A percentile compares a stretch with the other conserved stretches of the same genome.
Conservation (phyloP, 2,113 vertebrate genomes). For the Potamarius usumacintae region DNA sequence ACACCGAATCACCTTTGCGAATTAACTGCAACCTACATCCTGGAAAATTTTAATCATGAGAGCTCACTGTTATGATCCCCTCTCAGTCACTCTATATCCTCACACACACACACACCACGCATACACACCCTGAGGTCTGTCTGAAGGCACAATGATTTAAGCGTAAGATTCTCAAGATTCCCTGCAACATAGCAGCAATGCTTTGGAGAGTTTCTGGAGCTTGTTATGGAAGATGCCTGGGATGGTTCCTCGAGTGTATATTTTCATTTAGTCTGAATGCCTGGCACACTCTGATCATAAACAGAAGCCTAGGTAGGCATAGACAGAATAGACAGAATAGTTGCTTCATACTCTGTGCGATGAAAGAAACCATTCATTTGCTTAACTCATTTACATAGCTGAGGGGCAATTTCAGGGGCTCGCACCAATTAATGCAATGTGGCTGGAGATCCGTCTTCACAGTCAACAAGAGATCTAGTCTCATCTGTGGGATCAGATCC, state of each 20-base stretch:
- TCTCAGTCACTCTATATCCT: slow-evolving; percentile 25
- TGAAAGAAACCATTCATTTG: slow-evolving; percentile 89
- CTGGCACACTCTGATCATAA: slow-evolving; percentile 85
- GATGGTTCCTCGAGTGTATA: slow-evolving; percentile 84
- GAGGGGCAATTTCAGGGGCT: slow-evolving; percentile 33
- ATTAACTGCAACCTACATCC: slow-evolving; percentile 51
- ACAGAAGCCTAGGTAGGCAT: slow-evolving; percentile 88
- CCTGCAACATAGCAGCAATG: slow-evolving; percentile 85
- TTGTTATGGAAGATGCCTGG: slow-evolving; percentile 92
- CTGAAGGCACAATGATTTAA: slow-evolving; percentile 71
- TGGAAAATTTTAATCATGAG: slow-evolving; percentile 62
- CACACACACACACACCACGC: slow-evolving; percentile 1
- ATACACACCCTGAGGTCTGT: slow-evolving; percentile 53
- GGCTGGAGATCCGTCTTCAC: neutral
- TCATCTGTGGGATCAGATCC: neutral
- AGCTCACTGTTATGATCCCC: slow-evolving; percentile 55
- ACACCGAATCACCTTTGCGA: slow-evolving; percentile 35
- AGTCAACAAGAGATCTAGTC: neutral
- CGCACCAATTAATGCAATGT: slow-evolving; percentile 18
- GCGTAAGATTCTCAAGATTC: slow-evolving; percentile 92
- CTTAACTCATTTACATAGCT: slow-evolving; percentile 76
- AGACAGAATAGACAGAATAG: slow-evolving; percentile 77
- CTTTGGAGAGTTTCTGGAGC: slow-evolving; percentile 87
- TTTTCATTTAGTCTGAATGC: slow-evolving; percentile 95
- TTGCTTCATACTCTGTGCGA: slow-evolving; percentile 75